Base-by-base conservation (phyloP, 2,888 invertebrate genomes). In the Sericinus montela region DNA sequence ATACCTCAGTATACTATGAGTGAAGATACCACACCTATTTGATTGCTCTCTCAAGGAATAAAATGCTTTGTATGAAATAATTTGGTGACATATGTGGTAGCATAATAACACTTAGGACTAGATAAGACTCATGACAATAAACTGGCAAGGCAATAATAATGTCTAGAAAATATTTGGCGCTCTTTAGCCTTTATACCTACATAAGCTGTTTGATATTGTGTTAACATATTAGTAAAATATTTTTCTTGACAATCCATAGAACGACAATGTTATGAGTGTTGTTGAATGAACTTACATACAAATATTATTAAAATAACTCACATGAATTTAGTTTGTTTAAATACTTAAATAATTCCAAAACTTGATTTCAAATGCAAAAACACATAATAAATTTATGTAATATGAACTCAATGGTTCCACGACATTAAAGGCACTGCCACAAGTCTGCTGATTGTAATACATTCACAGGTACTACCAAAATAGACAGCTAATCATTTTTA, bases 361-460 rank as follows among this genome's bases (percentile, higher is more conserved):
- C n/a, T n/a, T 19, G 19, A 19, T 19, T 5, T 19, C 5, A 19
- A 19, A 19, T 19, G 19, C 19, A 19, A n/a, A n/a, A n/a, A n/a
- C 19, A 25, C 32, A 32, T 32, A 11, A 1, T 11, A 11, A 11
- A 13, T 6, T 32, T 4, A 32, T 11, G 16, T 8, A 25, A 52
- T 38, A 49, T 59, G 52, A 59, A 57, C 57, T 60, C 56, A 62
- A 62, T 59, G 59, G 51, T 52, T 53, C 50, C 54, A 60, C 52
- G 52, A 57, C 65, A 71, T 64, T 64, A 59, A 56, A 51, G 59
- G 55, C 45, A 70, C 59, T 65, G 58, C 43, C 48, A 43, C 23
- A 45, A 58, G 57, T 65, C 61, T 68, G 77, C 75, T 80, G 75
- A 77, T 67, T 51, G 35, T 44, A 49, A 52, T 44, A 56, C 50